Evolutionary conservation across 2,113 vertebrate species (phyloP), one percentile per base, ranked within the genome.

Genomic region (Zootoca vivipara): DNA sequence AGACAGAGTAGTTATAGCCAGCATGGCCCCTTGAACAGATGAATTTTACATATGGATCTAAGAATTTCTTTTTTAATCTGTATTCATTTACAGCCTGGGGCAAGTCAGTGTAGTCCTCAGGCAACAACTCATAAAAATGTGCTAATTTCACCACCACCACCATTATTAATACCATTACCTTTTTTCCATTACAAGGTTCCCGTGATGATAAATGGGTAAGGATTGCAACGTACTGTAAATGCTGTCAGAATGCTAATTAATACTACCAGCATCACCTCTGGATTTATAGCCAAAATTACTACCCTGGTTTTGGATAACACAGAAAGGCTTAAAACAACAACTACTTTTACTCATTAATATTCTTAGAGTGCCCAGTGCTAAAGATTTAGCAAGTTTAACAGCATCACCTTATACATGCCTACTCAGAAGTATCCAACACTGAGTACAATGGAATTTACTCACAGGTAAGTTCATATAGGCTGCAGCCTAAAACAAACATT

Each of bases 81-180:
- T 64, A 18, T 9, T 33, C 18, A 78, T 65, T 85, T 67, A 65
- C 67, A 46, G 65, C 30, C 20, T 24, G 35, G n/a, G 62, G n/a
- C 75, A 79, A 86, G 26, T 74, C 26, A 30, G 22, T 70, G 42
- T 78, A 35, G 33, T 86, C 30, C 42, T 86, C 64, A 33, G 22
- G 56, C 64, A 33, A 62, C 67, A 40, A 38, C 26, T 87, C 46
- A 6, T 81, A 62, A 42, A 40, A 58, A 64, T 22, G 16, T 58
- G 81, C 73, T 81, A 81, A 72, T 72, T 80, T 58, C 18, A 40
- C 10, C 2, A 87, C 64, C 69, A 73, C 52, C 5, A 15, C 26
- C 33, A 82, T 81, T 87, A 81, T 81, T 69, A 62, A 80, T 72
- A 35, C n/a, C 33, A 73, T 81, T 73, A 69, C 69, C 58, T 73